These are phyloP conservation scores for Rhamphomyia laevipes DNA, from an alignment of 2,888 invertebrate genomes.

Conservation along the genomic window DNA sequence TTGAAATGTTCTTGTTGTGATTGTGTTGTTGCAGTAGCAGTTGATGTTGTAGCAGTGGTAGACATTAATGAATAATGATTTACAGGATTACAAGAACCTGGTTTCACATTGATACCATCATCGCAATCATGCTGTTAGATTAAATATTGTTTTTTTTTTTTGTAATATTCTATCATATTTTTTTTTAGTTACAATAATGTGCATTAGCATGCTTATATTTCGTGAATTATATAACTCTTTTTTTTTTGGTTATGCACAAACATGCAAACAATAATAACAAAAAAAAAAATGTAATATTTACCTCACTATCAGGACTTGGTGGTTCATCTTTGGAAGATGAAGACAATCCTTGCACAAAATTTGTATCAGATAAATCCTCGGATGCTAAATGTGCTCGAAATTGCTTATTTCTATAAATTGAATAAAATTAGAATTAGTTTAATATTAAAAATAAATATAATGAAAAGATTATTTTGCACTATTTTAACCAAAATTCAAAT, in stretches of 20 bases:
- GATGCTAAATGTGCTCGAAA: constrained; percentile 61
- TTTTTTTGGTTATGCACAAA: too few relatives aligned
- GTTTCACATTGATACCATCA: not conserved
- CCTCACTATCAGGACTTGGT: constrained; percentile 34
- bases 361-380: constrained; percentile 48
- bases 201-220: constrained; percentile 3
- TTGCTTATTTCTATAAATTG: constrained; percentile 52
- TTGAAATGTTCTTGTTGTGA: constrained; percentile 19
- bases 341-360: constrained; percentile 31
- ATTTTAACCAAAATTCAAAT: not conserved
- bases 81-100: not conserved
- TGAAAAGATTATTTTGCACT: not conserved
- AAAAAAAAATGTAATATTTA: constrained; percentile 16
- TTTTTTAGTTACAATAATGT: constrained; percentile 1
- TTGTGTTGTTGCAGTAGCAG: constrained; percentile 18
- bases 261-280: not conserved
- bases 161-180: too few relatives aligned
- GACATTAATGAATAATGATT: not conserved
- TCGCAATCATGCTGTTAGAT: constrained; percentile 1
- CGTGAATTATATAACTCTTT: too few relatives aligned
- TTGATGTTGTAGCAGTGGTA: not conserved
- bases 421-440: constrained; percentile 1
- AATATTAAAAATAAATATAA: too few relatives aligned
- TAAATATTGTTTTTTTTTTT: not conserved
- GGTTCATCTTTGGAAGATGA: constrained; percentile 25